A percentile compares a stretch with the other conserved stretches of the same genome.
Evolutionary conservation across 2,113 vertebrate genomes (phyloP).

Genomic region (Ictalurus furcatus): DNA sequence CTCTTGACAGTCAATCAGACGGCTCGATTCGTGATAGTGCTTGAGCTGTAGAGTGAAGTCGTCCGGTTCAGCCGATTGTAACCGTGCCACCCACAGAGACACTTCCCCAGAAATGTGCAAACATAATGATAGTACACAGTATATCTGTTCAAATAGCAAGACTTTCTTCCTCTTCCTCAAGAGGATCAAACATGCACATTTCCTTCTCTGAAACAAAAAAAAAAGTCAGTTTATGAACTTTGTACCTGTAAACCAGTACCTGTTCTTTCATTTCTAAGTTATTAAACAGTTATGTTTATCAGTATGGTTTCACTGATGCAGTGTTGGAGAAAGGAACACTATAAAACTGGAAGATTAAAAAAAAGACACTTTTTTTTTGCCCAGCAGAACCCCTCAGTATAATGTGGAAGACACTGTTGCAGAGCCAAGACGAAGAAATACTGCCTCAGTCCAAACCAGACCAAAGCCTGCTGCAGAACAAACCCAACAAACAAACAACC

Average conservation of each 20-base stretch:
- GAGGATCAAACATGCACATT: slow-evolving; percentile 40
- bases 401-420: slow-evolving; percentile 54
- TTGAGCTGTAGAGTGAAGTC: slow-evolving; percentile 45
- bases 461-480: slow-evolving; percentile 88
- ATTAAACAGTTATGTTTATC: slow-evolving; percentile 53
- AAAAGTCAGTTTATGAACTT: slow-evolving; percentile 52
- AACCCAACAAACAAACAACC: slow-evolving; percentile 65
- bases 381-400: slow-evolving; percentile 46
- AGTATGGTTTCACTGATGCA: slow-evolving; percentile 9
- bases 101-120: slow-evolving; percentile 50
- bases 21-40: slow-evolving; percentile 50
- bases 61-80: slow-evolving; percentile 51
- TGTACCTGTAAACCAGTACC: slow-evolving; percentile 63
- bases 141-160: slow-evolving; percentile 59
- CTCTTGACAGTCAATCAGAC: neutral
- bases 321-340: slow-evolving; percentile 39
- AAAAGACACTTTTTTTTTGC: slow-evolving; percentile 14
- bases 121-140: slow-evolving; percentile 46
- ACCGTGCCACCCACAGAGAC: slow-evolving; percentile 34
- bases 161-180: slow-evolving; percentile 59
- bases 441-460: slow-evolving; percentile 74
- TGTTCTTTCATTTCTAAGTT: slow-evolving; percentile 60
- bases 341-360: slow-evolving; percentile 49
- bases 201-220: slow-evolving; percentile 49
- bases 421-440: slow-evolving; percentile 66